These are phyloP conservation scores for Netelia inedita DNA, from an alignment of 2,888 invertebrate genomes.

Conservation along the genomic window DNA sequence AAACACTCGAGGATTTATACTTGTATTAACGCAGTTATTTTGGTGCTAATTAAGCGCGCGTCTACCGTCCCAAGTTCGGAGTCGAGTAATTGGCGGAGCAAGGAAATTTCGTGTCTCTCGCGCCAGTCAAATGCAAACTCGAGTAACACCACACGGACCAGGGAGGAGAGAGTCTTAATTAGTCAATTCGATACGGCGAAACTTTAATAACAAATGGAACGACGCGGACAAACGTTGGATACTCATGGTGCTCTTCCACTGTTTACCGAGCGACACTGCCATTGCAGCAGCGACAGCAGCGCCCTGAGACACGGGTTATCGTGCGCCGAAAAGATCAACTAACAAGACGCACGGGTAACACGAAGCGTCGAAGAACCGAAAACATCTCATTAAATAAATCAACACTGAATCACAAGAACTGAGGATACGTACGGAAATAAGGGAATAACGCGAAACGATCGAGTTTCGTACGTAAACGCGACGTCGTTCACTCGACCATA, in stretches of 20 bases:
- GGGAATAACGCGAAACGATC: constrained; percentile 1
- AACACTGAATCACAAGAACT: background rate
- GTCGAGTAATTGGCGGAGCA: constrained; percentile 74
- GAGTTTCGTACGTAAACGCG: background rate
- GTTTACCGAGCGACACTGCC: constrained; percentile 33
- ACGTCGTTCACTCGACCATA: constrained; percentile 72
- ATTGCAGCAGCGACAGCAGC: background rate
- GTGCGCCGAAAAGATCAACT: background rate
- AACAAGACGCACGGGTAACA: background rate
- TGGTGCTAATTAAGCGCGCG: constrained; percentile 79
- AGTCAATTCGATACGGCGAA: constrained; percentile 69
- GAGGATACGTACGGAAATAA: background rate
- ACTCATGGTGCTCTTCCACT: background rate
- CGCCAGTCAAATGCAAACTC: constrained; percentile 34
- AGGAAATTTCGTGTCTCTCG: constrained; percentile 40
- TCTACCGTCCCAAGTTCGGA: constrained; percentile 59
- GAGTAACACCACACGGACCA: constrained; percentile 20
- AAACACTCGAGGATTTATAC: background rate
- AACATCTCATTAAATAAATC: background rate
- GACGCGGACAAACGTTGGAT: constrained; percentile 11
- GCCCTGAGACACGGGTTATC: background rate
- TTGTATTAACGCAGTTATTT: constrained; percentile 73
- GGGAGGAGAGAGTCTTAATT: constrained; percentile 71
- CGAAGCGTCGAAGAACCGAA: background rate
- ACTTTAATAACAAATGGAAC: constrained; percentile 15